Evolutionary conservation across 1,140 invertebrate species (phyloP).

Genomic region (Lethrus apterus): DNA sequence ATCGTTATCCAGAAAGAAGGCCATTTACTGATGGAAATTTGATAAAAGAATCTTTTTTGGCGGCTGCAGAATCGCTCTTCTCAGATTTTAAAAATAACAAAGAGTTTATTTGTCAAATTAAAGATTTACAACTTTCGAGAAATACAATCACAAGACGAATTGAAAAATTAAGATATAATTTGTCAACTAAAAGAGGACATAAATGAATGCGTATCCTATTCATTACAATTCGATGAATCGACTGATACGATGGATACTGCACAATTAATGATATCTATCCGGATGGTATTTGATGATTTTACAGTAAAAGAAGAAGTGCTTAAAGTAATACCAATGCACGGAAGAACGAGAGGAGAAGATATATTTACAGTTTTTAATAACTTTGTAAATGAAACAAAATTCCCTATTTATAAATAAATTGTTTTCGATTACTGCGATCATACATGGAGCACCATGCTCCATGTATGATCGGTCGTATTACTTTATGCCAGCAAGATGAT

Average conservation of each 20-base stretch:
- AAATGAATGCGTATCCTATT: conserved; percentile 5
- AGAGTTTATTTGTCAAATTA: conserved; percentile 22
- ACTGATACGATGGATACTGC: conserved; percentile 13
- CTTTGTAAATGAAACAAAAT: too few species aligned
- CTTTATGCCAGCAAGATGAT: too few species aligned
- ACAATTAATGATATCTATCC: conserved; percentile 9
- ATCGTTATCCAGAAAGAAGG: too few species aligned
- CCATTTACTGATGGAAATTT: too few species aligned
- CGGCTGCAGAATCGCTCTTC: conserved; percentile 22
- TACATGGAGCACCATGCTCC: conserved; percentile 22
- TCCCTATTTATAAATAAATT: conserved; percentile 13
- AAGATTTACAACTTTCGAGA: conserved; percentile 10
- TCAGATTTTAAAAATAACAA: conserved; percentile 24
- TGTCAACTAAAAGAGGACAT: conserved; percentile 1
- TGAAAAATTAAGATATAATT: background rate
- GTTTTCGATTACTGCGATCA: conserved; percentile 31
- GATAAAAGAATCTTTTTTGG: conserved; percentile 24
- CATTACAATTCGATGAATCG: conserved; percentile 17
- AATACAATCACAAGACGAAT: conserved; percentile 25
- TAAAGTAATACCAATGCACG: conserved; percentile 17
- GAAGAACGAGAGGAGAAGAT: too few species aligned
- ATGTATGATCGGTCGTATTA: conserved; percentile 29
- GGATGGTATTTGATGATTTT: conserved; percentile 19
- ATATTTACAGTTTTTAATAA: too few species aligned
- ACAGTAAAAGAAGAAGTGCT: conserved; percentile 17